Base-by-base conservation (phyloP, 2,113 vertebrate species). In the Cololabis saira region DNA sequence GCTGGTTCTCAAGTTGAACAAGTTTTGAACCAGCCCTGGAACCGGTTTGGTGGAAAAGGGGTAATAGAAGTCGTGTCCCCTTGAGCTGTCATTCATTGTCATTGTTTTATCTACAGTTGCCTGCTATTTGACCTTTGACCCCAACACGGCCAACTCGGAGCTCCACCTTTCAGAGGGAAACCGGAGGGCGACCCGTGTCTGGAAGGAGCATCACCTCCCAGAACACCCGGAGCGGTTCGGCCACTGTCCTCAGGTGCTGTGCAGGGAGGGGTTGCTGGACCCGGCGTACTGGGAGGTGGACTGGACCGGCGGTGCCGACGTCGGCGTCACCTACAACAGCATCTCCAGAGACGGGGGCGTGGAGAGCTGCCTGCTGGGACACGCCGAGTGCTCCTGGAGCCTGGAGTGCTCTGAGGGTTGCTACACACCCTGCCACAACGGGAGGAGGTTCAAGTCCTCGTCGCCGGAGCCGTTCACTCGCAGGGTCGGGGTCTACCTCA, bases 251-350 rank as follows among this genome's bases (percentile, higher is more conserved):
- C 89, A 89, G 74, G 53, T 90, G 14, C 76, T 90, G 67, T 87
- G 87, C 80, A 51, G 89, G 57, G 89, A 90, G 72, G 86, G 75
- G 6, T 68, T 87, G n/a, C 73, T 90, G 71, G 87, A 86, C 48
- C 11, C 4, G 0, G 73, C 41, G 51, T 90, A 90, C 75, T 90
- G 87, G 89, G 89, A 90, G 73, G 89, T 82, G 68, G 56, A 16
- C 21, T 90, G 87, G 87, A 70, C 30, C 1, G 80, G 80, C 0
- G 89, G 89, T 0, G 85, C 66, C 0, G 86, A 87, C 40, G 41
- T 90, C 0, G 89, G 86, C 1, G 71, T 89, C 12, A 9, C 86
- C 50, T 87, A 86, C 77, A 84, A 87, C 73, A 72, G 14, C 59
- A 69, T 85, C 27, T 61, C 45, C 57, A 75, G 86, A 42, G 15